phyloP scores from a whole-genome alignment of 2,888 invertebrate species.

The Eristalis pertinax region DNA sequence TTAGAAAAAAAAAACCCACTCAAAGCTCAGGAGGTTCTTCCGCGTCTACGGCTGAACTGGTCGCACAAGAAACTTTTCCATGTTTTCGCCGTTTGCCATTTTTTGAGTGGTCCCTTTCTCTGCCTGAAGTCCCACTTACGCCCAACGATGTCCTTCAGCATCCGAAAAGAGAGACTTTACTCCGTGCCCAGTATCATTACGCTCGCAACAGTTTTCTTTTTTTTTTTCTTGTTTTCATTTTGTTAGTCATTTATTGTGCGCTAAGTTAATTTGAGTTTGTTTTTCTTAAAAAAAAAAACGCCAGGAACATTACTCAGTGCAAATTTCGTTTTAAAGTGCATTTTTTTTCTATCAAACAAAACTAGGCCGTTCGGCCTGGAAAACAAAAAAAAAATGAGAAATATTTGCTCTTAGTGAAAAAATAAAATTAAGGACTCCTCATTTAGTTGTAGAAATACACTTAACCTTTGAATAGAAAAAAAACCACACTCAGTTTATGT shows the following conservation, averaged over 20 bases:
- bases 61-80: background rate
- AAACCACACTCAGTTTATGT: slow-evolving; percentile 22
- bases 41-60: background rate
- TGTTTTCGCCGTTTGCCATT: background rate
- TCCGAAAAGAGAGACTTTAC: background rate
- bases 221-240: background rate
- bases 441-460: slow-evolving; percentile 36
- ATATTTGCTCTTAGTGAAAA: background rate
- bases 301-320: slow-evolving; percentile 60
- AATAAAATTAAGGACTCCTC: slow-evolving; percentile 10
- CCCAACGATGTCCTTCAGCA: slow-evolving; percentile 45
- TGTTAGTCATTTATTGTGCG: background rate
- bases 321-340: slow-evolving; percentile 43
- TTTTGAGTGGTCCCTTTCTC: background rate
- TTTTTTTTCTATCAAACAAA: background rate
- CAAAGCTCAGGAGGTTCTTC: background rate
- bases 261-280: slow-evolving; percentile 2
- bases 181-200: background rate
- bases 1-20: background rate
- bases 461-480: slow-evolving; percentile 38
- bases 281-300: slow-evolving; percentile 2
- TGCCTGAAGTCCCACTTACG: background rate
- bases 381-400: background rate
- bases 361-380: slow-evolving; percentile 2
- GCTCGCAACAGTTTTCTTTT: background rate